phyloP scores from a whole-genome alignment of 1,140 invertebrate species.

The Halictus rubicundus region DNA sequence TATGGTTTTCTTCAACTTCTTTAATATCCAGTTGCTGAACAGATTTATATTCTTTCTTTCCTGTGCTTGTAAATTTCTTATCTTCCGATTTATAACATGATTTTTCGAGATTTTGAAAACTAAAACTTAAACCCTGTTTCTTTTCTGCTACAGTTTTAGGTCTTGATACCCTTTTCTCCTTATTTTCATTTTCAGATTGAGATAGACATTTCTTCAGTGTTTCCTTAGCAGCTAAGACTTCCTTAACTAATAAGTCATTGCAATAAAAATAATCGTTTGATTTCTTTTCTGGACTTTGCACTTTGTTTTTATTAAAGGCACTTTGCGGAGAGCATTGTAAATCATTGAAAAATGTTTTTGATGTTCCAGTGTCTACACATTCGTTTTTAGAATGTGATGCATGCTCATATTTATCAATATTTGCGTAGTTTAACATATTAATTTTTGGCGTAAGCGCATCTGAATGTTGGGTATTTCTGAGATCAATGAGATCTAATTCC shows the following conservation, averaged over 20 bases:
- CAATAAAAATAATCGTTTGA: slow-evolving; percentile 49
- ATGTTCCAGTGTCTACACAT: background rate
- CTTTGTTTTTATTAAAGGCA: background rate
- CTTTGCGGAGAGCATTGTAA: background rate
- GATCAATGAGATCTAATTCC: slow-evolving; percentile 72
- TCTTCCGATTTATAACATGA: slow-evolving; percentile 1
- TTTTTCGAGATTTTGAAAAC: slow-evolving; percentile 24
- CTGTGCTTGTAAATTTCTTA: background rate
- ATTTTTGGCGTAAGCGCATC: slow-evolving; percentile 56
- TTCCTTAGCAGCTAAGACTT: slow-evolving; percentile 78
- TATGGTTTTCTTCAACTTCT: slow-evolving; percentile 40
- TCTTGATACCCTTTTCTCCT: slow-evolving; percentile 47
- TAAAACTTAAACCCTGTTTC: slow-evolving; percentile 64
- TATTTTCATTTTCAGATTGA: slow-evolving; percentile 35
- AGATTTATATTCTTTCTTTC: slow-evolving; percentile 15
- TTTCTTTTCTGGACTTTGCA: background rate
- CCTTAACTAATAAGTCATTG: slow-evolving; percentile 73
- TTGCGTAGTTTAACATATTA: background rate
- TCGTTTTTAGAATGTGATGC: slow-evolving; percentile 2
- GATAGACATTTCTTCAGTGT: slow-evolving; percentile 74
- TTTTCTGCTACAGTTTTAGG: slow-evolving; percentile 70
- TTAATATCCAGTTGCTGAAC: background rate
- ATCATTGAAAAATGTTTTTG: background rate
- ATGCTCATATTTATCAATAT: slow-evolving; percentile 26
- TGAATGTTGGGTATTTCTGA: slow-evolving; percentile 53